phyloP scores from a whole-genome alignment of 1,140 invertebrate species.

The Mylabris phalerata region DNA sequence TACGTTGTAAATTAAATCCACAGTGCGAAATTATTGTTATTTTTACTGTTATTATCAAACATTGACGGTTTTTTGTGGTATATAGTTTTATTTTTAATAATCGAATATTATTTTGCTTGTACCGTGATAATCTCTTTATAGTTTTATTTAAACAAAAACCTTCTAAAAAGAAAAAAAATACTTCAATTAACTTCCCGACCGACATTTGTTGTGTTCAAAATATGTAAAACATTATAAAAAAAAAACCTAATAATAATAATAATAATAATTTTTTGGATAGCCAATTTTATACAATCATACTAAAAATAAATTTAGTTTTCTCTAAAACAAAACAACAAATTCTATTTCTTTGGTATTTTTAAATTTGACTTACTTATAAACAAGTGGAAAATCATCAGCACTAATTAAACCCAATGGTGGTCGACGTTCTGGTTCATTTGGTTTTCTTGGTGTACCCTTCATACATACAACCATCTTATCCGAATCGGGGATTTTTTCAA shows the following conservation, averaged over 20 bases:
- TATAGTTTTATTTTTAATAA: slow-evolving; percentile 5
- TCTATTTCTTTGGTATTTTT: too few relatives aligned
- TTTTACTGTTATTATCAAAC: too few relatives aligned
- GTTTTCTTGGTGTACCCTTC: slow-evolving; percentile 61
- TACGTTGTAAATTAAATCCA: slow-evolving; percentile 8
- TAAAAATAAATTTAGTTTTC: neutral
- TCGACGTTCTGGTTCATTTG: slow-evolving; percentile 59
- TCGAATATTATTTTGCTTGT: too few relatives aligned
- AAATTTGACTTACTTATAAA: slow-evolving; percentile 69
- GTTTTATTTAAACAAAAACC: neutral
- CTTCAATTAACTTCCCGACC: slow-evolving; percentile 8
- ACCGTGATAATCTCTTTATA: too few relatives aligned
- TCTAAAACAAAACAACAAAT: too few relatives aligned
- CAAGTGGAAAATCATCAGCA: slow-evolving; percentile 74
- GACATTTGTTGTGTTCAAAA: neutral
- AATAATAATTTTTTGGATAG: neutral
- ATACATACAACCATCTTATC: slow-evolving; percentile 84
- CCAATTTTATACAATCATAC: neutral
- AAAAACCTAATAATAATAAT: neutral
- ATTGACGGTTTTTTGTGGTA: neutral
- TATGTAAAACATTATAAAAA: neutral
- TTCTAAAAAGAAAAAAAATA: slow-evolving; percentile 33
- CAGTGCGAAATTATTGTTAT: slow-evolving; percentile 2
- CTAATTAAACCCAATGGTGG: slow-evolving; percentile 74
- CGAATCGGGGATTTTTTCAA: slow-evolving; percentile 76